phyloP scores from a whole-genome alignment of 2,888 invertebrate genomes.

The Drosophila ochracea region DNA sequence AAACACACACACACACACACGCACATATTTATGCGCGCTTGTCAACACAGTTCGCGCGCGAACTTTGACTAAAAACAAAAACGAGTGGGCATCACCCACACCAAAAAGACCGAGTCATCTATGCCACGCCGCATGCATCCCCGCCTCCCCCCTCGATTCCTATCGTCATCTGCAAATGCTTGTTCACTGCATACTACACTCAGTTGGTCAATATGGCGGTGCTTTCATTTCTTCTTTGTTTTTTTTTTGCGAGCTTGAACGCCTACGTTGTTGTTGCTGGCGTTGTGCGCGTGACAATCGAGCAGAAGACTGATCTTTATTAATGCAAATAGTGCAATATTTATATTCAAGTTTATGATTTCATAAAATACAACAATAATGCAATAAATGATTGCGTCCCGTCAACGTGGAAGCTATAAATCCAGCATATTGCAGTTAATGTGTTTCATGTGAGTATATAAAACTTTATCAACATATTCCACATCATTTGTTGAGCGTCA shows the following conservation, averaged over 20 bases:
- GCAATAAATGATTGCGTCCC: not conserved
- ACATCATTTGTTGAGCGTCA: not conserved
- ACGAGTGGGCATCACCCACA: constrained; percentile 50
- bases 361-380: not conserved
- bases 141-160: not conserved
- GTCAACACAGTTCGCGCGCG: constrained; percentile 73
- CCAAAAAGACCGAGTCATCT: constrained; percentile 28
- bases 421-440: not conserved
- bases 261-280: constrained; percentile 23
- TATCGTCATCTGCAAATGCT: constrained; percentile 39
- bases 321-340: not conserved
- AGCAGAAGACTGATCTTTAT: not conserved
- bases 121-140: not conserved
- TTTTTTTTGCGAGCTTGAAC: constrained; percentile 9
- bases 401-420: not conserved
- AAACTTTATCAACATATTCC: not conserved
- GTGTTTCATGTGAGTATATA: not conserved
- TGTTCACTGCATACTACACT: constrained; percentile 68
- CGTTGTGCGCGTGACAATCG: constrained; percentile 36
- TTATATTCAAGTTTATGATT: not conserved
- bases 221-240: constrained; percentile 19
- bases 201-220: constrained; percentile 75
- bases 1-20: constrained; percentile 34
- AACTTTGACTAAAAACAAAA: constrained; percentile 75
- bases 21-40: constrained; percentile 65